phyloP scores from a whole-genome alignment of 2,113 vertebrate genomes.

The Syngnathus typhle region DNA sequence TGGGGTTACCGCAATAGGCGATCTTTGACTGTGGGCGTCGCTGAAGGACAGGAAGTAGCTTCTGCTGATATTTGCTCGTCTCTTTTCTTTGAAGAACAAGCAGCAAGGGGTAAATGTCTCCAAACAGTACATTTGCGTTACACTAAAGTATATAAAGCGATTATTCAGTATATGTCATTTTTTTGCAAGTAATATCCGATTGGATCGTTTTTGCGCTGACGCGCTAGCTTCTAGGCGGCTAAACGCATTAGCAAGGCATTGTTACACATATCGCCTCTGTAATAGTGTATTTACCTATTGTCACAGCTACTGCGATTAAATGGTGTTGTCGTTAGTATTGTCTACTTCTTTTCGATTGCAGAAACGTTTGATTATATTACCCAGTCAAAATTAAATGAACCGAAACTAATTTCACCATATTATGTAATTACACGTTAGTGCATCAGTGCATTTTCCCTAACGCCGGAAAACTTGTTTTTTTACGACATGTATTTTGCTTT shows the following conservation, averaged over 20 bases:
- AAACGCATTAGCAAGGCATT: conserved; percentile 46
- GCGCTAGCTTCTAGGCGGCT: conserved; percentile 35
- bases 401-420: not conserved
- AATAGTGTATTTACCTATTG: not conserved
- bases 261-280: conserved; percentile 34
- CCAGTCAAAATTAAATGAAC: not conserved
- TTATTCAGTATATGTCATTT: not conserved
- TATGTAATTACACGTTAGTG: not conserved
- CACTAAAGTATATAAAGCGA: not conserved
- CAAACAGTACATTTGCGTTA: not conserved
- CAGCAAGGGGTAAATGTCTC: conserved; percentile 21
- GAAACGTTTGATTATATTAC: not conserved
- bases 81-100: conserved; percentile 3
- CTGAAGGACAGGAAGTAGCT: not conserved
- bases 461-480: not conserved
- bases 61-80: not conserved
- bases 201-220: not conserved
- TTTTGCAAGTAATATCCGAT: not conserved
- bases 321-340: not conserved
- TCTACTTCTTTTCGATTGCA: not conserved
- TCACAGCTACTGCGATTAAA: not conserved
- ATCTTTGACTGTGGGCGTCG: not conserved
- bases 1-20: not conserved
- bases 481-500: not conserved
- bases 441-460: not conserved